Evolutionary conservation across 2,888 invertebrate species (phyloP).

Genomic region (Phortica okadai): DNA sequence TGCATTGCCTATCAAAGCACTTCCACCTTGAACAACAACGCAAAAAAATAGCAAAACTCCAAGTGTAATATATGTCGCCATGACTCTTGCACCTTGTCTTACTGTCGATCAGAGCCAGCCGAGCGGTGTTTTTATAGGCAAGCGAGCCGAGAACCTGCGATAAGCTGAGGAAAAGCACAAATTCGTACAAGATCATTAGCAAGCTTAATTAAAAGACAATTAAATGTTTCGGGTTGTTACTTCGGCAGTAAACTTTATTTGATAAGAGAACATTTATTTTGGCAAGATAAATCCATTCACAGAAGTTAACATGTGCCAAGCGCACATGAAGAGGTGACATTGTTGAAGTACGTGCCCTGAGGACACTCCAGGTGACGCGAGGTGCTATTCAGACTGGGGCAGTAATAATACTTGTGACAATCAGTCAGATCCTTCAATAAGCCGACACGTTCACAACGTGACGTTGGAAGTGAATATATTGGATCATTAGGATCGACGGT

Average conservation of each 20-base stretch:
- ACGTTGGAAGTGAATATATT: conserved; percentile 45
- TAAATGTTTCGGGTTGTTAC: not conserved
- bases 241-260: not conserved
- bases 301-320: not conserved
- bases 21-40: not conserved
- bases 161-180: not conserved
- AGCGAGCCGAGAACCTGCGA: not conserved
- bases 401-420: conserved; percentile 73
- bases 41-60: not conserved
- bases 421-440: conserved; percentile 62
- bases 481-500: conserved; percentile 51
- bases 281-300: too few relatives aligned
- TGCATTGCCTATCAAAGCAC: not conserved
- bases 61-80: not conserved
- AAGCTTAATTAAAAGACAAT: not conserved
- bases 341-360: conserved; percentile 66
- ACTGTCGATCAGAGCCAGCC: not conserved
- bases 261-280: not conserved
- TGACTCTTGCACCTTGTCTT: not conserved
- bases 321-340: conserved; percentile 61
- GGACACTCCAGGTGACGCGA: conserved; percentile 70
- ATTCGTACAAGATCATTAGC: not conserved
- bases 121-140: not conserved
- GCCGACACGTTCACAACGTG: conserved; percentile 58
- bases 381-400: conserved; percentile 63